Percentiles rank a stretch among this genome's conserved stretches.
These are phyloP conservation scores for Perca flavescens DNA, from an alignment of 2,113 vertebrate genomes.

Conservation along the genomic window DNA sequence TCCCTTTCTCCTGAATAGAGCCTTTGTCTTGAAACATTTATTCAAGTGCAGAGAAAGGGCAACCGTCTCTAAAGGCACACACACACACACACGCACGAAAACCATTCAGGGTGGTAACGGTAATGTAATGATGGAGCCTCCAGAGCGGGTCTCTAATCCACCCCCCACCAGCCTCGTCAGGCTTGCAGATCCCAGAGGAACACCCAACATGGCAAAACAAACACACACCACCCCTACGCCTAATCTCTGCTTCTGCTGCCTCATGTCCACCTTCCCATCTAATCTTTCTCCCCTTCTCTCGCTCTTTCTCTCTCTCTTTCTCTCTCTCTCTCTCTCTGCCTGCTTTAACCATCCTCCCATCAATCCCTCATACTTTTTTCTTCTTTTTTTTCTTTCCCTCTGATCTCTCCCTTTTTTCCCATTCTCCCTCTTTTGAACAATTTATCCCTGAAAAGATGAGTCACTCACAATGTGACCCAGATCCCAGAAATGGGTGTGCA, in stretches of 20 bases:
- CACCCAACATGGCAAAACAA: constrained; percentile 71
- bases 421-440: not conserved
- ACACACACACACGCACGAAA: constrained; percentile 1
- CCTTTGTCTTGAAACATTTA: constrained; percentile 76
- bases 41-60: constrained; percentile 49
- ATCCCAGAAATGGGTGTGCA: constrained; percentile 64
- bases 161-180: constrained; percentile 13
- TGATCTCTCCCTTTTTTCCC: not conserved
- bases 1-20: constrained; percentile 68
- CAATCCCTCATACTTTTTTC: not conserved
- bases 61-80: constrained; percentile 13
- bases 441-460: constrained; percentile 69
- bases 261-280: constrained; percentile 8
- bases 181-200: constrained; percentile 65
- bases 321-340: not conserved
- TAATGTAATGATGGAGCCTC: constrained; percentile 71
- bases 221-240: constrained; percentile 51
- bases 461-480: constrained; percentile 74
- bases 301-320: not conserved
- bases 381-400: not conserved
- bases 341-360: constrained; percentile 28
- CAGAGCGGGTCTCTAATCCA: constrained; percentile 60
- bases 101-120: constrained; percentile 51
- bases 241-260: constrained; percentile 29
- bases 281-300: not conserved